Evolutionary conservation across 1,140 invertebrate species (phyloP), one percentile per base, ranked within the genome.

Genomic region (Penaeus chinensis): DNA sequence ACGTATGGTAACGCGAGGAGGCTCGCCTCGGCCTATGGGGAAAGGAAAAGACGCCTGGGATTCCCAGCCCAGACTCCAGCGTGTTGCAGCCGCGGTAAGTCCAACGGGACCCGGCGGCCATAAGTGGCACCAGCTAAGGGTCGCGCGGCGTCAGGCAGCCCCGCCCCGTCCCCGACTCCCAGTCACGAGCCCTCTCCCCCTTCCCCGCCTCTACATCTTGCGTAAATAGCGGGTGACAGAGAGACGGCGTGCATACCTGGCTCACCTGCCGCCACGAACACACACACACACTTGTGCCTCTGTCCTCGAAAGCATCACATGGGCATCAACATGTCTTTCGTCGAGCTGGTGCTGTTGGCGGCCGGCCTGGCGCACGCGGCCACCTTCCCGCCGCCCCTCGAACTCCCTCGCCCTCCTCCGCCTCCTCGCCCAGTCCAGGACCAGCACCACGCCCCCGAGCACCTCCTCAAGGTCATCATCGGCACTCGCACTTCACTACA

Each of bases 181-280:
- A 86, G 77, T 86, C 77, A 80, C 84, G 65, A 65, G 63, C 85
- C 79, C 85, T 78, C 69, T 24, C 69, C 69, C 71, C 71, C 71
- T 19, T 74, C 71, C 71, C 27, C 27, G 79, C 85, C 22, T 74
- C 78, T 81, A 27, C 85, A 81, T 63, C 85, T 71, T 80, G 85
- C 85, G 85, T 87, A 87, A 87, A 87, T 87, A 87, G 63, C 65
- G 78, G 79, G 85, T 81, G 66, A 81, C 65, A 87, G 78, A 63
- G 85, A 81, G 85, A 47, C 27, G 66, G 42, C 65, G 78, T 87
- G 85, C 85, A 87, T 87, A 87, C 78, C 78, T 87, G 85, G 78
- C 61, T 87, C 78, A 87, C 66, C 85, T 87, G 77, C 85, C 85
- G 85, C 37, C 85, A 81, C 79, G 78, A 79, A 27, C 85, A 81